phyloP scores from a whole-genome alignment of 30 jellyfish, hydroid and myxozoan genomes.

The Mastigias papua region DNA sequence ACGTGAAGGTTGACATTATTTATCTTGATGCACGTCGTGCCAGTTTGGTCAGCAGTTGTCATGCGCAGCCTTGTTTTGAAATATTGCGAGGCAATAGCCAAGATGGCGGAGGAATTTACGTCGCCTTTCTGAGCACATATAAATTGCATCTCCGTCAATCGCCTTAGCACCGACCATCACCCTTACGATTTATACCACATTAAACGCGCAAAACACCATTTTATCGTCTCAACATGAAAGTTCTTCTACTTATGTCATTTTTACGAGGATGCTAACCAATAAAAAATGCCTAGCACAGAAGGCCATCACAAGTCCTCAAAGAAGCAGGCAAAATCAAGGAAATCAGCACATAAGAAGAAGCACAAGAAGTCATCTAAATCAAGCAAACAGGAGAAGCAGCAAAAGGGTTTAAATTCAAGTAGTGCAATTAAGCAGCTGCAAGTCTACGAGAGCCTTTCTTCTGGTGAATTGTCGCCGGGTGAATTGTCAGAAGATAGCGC shows the following conservation, averaged over 20 bases:
- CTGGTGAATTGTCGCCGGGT: conserved; percentile 79
- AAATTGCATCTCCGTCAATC: conserved; percentile 74
- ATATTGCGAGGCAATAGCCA: conserved; percentile 51
- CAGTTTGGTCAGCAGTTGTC: conserved; percentile 60
- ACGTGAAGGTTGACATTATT: too few relatives aligned
- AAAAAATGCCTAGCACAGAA: conserved; percentile 86
- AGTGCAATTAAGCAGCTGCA: conserved; percentile 79
- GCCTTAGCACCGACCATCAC: conserved; percentile 35
- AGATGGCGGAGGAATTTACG: conserved; percentile 63
- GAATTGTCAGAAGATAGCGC: conserved; percentile 65
- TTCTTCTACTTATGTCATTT: conserved; percentile 11
- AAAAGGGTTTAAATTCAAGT: conserved; percentile 29
- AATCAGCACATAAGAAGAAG: conserved; percentile 75
- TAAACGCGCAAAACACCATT: conserved; percentile 17
- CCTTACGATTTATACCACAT: neutral
- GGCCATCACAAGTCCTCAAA: conserved; percentile 72
- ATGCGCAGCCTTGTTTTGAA: conserved; percentile 73
- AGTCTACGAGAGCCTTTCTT: conserved; percentile 81
- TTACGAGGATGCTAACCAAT: conserved; percentile 85
- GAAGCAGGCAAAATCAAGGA: conserved; percentile 49
- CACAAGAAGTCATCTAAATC: conserved; percentile 72
- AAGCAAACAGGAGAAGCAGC: conserved; percentile 39
- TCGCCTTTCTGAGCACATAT: neutral
- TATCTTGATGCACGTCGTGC: neutral
- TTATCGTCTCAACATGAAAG: conserved; percentile 41